phyloP scores from a whole-genome alignment of 2,113 vertebrate species.

The Leuciscus idus region DNA sequence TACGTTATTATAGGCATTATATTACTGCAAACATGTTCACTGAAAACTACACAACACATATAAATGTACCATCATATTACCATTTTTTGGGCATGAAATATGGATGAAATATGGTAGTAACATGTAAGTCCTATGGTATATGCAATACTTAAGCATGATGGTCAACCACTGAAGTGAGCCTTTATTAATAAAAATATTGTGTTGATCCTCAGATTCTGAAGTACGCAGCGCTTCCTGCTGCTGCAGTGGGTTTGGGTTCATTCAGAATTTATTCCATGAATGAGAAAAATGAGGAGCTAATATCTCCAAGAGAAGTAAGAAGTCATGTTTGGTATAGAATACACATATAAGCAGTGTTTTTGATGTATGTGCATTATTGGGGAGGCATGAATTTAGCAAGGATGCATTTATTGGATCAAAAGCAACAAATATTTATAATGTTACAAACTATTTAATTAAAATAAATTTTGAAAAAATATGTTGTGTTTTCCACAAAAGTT shows the following conservation, averaged over 20 bases:
- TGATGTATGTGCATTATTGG: too few species aligned
- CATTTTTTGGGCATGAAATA: not conserved
- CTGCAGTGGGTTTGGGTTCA: conserved; percentile 66
- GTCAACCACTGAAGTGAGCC: not conserved
- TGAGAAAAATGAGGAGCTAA: conserved; percentile 62
- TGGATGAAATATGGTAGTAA: not conserved
- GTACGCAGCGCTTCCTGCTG: conserved; percentile 67
- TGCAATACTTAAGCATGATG: not conserved
- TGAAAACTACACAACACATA: not conserved
- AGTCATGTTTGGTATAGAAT: not conserved
- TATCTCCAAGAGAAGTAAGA: conserved; percentile 73
- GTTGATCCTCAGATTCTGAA: conserved; percentile 72
- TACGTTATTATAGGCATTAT: not conserved
- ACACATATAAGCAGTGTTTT: not conserved
- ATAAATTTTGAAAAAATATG: not conserved
- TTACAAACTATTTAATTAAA: too few species aligned
- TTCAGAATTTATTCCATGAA: conserved; percentile 66
- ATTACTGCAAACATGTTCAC: not conserved
- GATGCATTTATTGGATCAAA: not conserved
- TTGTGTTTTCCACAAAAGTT: not conserved
- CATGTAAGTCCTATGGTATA: not conserved
- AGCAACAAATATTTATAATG: not conserved
- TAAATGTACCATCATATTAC: not conserved
- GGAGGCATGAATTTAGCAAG: not conserved
- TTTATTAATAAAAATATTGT: not conserved